Percentiles rank a stretch among this genome's conserved stretches.
phyloP scores from a whole-genome alignment of 2,797 vertebrate species.

The Coluber constrictor region DNA sequence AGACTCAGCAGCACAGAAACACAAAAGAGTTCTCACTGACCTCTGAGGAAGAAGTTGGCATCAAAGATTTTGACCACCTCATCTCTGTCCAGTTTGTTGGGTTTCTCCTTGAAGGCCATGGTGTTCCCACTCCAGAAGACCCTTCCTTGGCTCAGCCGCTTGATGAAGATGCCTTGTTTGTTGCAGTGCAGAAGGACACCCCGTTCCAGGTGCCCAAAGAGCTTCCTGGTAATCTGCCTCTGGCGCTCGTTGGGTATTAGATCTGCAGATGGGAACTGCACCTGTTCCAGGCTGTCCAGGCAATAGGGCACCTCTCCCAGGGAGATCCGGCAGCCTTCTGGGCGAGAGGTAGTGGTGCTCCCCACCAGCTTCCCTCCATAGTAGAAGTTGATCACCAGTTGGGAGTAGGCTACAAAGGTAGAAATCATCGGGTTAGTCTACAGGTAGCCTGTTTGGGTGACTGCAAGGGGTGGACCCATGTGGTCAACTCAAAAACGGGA shows the following conservation, averaged over 20 bases:
- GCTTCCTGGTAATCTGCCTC: slow-evolving; percentile 88
- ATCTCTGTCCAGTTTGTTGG: slow-evolving; percentile 89
- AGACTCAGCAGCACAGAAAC: not conserved
- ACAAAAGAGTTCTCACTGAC: slow-evolving; percentile 61
- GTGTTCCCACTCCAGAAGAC: slow-evolving; percentile 89
- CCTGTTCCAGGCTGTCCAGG: slow-evolving; percentile 82
- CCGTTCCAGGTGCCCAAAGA: slow-evolving; percentile 90
- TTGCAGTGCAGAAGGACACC: slow-evolving; percentile 87
- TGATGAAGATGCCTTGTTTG: slow-evolving; percentile 92
- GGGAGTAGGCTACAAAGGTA: slow-evolving; percentile 76
- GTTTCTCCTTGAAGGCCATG: slow-evolving; percentile 72
- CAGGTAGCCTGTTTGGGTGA: not conserved
- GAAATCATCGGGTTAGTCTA: not conserved
- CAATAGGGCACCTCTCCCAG: slow-evolving; percentile 71
- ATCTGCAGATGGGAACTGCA: slow-evolving; percentile 85
- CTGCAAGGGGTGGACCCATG: not conserved
- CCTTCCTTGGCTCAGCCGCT: slow-evolving; percentile 91
- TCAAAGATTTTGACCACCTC: slow-evolving; percentile 94
- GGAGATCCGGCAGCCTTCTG: slow-evolving; percentile 87
- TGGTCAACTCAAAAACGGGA: not conserved
- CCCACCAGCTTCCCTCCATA: slow-evolving; percentile 88
- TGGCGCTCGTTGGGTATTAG: slow-evolving; percentile 84
- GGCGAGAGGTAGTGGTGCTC: slow-evolving; percentile 76
- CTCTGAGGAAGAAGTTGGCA: slow-evolving; percentile 83
- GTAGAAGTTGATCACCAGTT: slow-evolving; percentile 94